phyloP scores from a whole-genome alignment of 1,140 invertebrate species.

The Propsilocerus akamusi region DNA sequence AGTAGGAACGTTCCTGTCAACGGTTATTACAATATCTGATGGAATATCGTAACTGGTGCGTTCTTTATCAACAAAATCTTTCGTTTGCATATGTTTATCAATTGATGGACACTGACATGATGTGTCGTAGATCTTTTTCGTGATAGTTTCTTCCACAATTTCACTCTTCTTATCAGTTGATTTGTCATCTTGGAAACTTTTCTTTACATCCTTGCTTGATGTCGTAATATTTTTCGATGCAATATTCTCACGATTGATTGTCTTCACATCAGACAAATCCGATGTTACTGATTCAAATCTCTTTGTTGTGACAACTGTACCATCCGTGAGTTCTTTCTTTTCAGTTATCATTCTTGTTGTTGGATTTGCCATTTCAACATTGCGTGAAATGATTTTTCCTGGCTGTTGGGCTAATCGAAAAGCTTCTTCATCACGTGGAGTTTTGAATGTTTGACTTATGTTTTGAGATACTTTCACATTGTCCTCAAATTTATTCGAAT shows the following conservation, averaged over 20 bases:
- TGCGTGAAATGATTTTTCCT: constrained; percentile 28
- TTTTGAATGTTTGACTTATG: neutral
- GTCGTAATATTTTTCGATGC: neutral
- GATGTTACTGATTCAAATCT: constrained; percentile 31
- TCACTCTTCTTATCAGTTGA: neutral
- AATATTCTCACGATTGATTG: neutral
- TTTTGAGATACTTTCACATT: neutral
- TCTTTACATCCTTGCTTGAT: neutral
- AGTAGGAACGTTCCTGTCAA: neutral
- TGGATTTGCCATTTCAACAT: constrained; percentile 36
- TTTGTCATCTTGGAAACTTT: neutral
- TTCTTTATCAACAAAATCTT: neutral
- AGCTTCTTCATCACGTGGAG: constrained; percentile 11
- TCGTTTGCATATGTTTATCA: neutral
- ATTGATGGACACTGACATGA: neutral
- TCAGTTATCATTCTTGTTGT: constrained; percentile 41
- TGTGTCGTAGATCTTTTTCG: neutral
- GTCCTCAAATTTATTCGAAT: constrained; percentile 1
- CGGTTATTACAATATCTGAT: neutral
- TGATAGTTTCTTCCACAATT: neutral
- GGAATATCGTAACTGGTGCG: neutral
- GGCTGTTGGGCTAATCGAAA: constrained; percentile 19
- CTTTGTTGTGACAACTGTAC: constrained; percentile 39
- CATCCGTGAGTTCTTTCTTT: constrained; percentile 38
- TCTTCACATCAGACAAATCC: neutral